These are phyloP conservation scores for Zophobas morio DNA, from an alignment of 1,140 invertebrate species.

Conservation along the genomic window DNA sequence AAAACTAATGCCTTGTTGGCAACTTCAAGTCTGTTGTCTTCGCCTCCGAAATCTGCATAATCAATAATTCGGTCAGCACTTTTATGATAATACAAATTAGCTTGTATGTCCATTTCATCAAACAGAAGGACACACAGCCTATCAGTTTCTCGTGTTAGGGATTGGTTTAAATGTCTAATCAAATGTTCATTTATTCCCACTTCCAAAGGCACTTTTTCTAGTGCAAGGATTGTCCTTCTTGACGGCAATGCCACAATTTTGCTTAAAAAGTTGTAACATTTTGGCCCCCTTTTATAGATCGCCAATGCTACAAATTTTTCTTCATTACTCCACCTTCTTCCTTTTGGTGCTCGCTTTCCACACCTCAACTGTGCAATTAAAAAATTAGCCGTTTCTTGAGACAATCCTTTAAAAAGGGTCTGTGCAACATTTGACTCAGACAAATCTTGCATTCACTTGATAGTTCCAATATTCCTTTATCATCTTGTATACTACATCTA, in stretches of 20 bases:
- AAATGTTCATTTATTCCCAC: slow-evolving; percentile 7
- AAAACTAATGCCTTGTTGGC: slow-evolving; percentile 13
- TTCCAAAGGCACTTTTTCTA: neutral
- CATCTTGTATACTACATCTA: too few species aligned
- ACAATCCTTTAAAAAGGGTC: too few species aligned
- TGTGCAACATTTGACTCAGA: too few species aligned
- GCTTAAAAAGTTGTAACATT: neutral
- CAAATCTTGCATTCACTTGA: too few species aligned
- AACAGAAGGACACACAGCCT: slow-evolving; percentile 6
- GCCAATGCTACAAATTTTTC: neutral
- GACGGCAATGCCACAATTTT: slow-evolving; percentile 5
- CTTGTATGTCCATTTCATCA: slow-evolving; percentile 25
- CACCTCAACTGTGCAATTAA: too few species aligned
- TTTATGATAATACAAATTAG: neutral
- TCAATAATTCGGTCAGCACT: neutral
- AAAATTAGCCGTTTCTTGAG: too few species aligned
- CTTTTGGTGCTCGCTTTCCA: neutral
- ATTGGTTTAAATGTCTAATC: neutral
- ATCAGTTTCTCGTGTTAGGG: neutral
- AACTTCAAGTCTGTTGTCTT: too few species aligned
- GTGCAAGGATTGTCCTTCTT: neutral
- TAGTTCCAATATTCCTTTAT: too few species aligned
- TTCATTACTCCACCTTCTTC: slow-evolving; percentile 6
- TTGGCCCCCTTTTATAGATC: too few species aligned
- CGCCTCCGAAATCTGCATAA: too few species aligned